These are phyloP conservation scores for Rhabditoides inermis DNA, from an alignment of 2,888 invertebrate genomes.

Conservation along the genomic window DNA sequence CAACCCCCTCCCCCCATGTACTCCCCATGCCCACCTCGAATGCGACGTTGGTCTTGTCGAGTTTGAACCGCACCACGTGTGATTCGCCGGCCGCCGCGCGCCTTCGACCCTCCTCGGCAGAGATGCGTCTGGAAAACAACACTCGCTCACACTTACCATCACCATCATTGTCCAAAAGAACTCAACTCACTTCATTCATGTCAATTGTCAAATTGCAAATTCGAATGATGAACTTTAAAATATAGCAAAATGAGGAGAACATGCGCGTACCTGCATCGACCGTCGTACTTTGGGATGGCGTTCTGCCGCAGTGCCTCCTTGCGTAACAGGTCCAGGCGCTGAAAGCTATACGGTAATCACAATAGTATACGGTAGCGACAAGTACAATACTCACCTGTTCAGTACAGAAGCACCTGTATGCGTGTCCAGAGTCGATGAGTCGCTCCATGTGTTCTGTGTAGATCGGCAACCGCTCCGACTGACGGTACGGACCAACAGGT, in stretches of 20 bases:
- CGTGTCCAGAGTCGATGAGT: constrained; percentile 58
- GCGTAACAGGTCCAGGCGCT: constrained; percentile 70
- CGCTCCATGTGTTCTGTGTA: constrained; percentile 63
- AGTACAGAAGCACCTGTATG: constrained; percentile 49
- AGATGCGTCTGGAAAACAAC: too few species aligned
- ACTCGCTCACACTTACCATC: too few species aligned
- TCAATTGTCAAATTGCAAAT: too few species aligned
- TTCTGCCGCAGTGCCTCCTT: constrained; percentile 70
- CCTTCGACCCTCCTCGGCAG: too few species aligned
- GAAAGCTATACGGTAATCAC: constrained; percentile 52
- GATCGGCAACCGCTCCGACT: constrained; percentile 71
- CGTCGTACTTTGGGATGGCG: constrained; percentile 79
- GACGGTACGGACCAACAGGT: constrained; percentile 56
- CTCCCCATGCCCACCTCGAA: constrained; percentile 21
- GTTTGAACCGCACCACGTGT: constrained; percentile 73
- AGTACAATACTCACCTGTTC: constrained; percentile 30
- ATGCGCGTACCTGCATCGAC: constrained; percentile 56
- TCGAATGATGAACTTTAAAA: too few species aligned
- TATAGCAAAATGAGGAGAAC: too few species aligned
- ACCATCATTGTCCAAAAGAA: too few species aligned
- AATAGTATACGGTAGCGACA: too few species aligned
- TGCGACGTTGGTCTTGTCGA: constrained; percentile 29
- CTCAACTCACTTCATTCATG: too few species aligned
- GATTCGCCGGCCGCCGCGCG: constrained; percentile 62
- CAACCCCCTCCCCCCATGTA: too few species aligned